Conservation (phyloP, 2,888 invertebrate genomes). For the Eristalis pertinax region DNA sequence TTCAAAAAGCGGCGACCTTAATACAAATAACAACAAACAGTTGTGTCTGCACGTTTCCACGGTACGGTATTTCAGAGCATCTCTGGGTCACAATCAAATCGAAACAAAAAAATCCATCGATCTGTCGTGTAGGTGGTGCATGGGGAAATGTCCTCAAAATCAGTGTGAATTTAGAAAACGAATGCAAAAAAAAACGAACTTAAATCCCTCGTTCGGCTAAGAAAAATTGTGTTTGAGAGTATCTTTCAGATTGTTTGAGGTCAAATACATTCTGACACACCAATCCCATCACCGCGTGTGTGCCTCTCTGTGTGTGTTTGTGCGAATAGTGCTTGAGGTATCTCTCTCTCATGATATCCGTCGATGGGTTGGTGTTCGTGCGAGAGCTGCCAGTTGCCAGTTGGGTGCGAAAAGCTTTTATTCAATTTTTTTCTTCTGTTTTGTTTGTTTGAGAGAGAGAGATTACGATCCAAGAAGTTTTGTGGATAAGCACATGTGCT, state of each 20-base stretch:
- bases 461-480: background rate
- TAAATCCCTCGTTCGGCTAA: background rate
- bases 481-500: slow-evolving; percentile 47
- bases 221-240: slow-evolving; percentile 48
- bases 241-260: slow-evolving; percentile 75
- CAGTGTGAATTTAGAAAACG: background rate
- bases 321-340: slow-evolving; percentile 34
- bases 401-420: slow-evolving; percentile 32
- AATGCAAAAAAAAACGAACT: too few relatives aligned
- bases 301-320: slow-evolving; percentile 29
- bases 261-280: slow-evolving; percentile 73
- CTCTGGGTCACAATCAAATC: background rate
- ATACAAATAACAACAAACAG: slow-evolving; percentile 32
- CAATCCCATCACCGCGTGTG: background rate
- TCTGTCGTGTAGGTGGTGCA: background rate
- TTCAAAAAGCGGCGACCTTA: slow-evolving; percentile 46
- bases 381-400: too few relatives aligned
- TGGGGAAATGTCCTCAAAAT: background rate
- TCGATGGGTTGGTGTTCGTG: slow-evolving; percentile 9
- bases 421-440: too few relatives aligned
- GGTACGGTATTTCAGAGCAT: background rate
- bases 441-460: background rate
- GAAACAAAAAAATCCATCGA: background rate
- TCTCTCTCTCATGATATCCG: background rate
- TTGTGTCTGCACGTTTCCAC: background rate